phyloP scores from a whole-genome alignment of 2,797 vertebrate species.

The Microctenopoma lineatum region DNA sequence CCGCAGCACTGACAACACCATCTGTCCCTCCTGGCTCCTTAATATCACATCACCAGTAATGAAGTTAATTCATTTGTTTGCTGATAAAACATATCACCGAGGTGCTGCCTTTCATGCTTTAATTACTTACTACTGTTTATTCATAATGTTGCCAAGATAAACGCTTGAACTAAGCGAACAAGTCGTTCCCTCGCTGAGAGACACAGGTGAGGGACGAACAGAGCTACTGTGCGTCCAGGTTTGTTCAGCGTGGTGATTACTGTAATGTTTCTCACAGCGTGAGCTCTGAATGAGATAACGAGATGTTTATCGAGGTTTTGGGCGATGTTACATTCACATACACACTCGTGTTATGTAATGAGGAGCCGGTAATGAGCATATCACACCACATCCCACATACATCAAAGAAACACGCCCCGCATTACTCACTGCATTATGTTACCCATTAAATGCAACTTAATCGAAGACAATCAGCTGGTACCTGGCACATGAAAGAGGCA shows the following conservation, averaged over 20 bases:
- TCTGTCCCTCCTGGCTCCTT: neutral
- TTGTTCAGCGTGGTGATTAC: neutral
- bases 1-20: neutral
- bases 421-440: constrained; percentile 17
- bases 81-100: neutral
- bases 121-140: constrained; percentile 34
- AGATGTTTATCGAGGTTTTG: constrained; percentile 31
- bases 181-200: neutral
- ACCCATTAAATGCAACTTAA: constrained; percentile 39
- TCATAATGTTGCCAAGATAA: constrained; percentile 36
- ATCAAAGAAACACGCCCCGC: constrained; percentile 51
- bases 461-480: constrained; percentile 24
- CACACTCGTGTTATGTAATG: constrained; percentile 24
- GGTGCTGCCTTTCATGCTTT: neutral
- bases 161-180: constrained; percentile 18
- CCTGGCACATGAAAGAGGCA: neutral
- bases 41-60: neutral
- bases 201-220: neutral
- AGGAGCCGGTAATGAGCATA: constrained; percentile 7
- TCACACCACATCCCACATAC: constrained; percentile 39
- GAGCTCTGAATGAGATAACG: constrained; percentile 3
- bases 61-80: constrained; percentile 4
- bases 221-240: neutral
- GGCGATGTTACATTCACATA: constrained; percentile 16
- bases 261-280: neutral